Base-by-base conservation (phyloP, 2,888 invertebrate genomes). In the Synergus laeviventris region DNA sequence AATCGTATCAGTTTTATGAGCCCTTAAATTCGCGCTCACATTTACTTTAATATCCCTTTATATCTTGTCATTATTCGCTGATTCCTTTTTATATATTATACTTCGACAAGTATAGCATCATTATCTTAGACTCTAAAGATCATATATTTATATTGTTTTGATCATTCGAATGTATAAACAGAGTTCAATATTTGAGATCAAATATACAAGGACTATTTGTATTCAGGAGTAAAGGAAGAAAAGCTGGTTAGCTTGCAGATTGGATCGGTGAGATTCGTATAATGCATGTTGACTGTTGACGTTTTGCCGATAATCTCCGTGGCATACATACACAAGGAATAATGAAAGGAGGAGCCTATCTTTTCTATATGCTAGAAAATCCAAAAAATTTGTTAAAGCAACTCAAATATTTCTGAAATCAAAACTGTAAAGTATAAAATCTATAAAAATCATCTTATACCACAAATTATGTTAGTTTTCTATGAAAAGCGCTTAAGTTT, bases 281-380 rank as follows among this genome's bases (percentile, higher is more conserved):
- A 87, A 89, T 85, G 84, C 86, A 82, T 86, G 88, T 88, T 88
- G 89, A 89, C 89, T 86, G 88, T 88, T 88, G 89, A 89, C 89
- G 84, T 88, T 89, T 90, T 83, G 81, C 84, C 89, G 87, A 89
- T 90, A 90, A 89, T 89, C 87, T 85, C 80, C 84, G 82, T 84
- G 81, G 81, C 84, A 81, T 83, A 82, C 49, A n/a, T 38, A 36
- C 16, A 61, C 11, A 36, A 7, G 9, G 42, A 45, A 66, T 14
- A 66, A 66, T 21, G 45, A 45, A 66, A 24, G 21, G 16, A 66
- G 42, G 16, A 66, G 42, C 21, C 21, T 42, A 31, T 24, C n/a
- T 9, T 39, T 38, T 31, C 31, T 31, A 2, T 5, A 31, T 4
- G 39, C 39, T 64, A 39, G 0, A 60, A 36, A 14, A 60, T 11